These are phyloP conservation scores for Cryptus viduatorius DNA, from an alignment of 2,888 invertebrate species.

Conservation along the genomic window DNA sequence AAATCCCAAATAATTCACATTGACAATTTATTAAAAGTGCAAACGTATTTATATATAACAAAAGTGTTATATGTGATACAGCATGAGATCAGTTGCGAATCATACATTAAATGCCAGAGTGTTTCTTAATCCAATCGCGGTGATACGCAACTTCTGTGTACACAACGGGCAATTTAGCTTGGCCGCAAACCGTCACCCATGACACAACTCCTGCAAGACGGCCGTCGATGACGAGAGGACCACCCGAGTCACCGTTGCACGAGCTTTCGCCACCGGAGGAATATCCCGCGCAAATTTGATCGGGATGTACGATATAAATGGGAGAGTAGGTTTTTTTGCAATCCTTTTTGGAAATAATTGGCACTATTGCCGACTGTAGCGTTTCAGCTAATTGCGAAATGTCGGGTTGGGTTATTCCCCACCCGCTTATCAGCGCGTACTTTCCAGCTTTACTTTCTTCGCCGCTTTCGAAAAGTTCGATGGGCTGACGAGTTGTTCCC, in stretches of 20 bases:
- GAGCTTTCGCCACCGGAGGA: constrained; percentile 86
- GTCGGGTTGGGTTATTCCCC: constrained; percentile 67
- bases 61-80: too few species aligned
- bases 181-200: constrained; percentile 87
- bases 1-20: too few species aligned
- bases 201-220: constrained; percentile 78
- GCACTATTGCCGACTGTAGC: constrained; percentile 86
- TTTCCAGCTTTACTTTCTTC: constrained; percentile 56
- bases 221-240: constrained; percentile 74
- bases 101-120: too few species aligned
- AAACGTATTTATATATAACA: too few species aligned
- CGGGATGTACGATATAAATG: constrained; percentile 72
- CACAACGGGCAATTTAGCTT: constrained; percentile 84
- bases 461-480: constrained; percentile 84
- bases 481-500: constrained; percentile 84
- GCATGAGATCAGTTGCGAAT: too few species aligned
- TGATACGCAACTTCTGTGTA: constrained; percentile 86
- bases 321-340: constrained; percentile 85
- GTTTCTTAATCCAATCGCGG: constrained; percentile 81
- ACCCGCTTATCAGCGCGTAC: constrained; percentile 73
- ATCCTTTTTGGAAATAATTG: constrained; percentile 85
- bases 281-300: constrained; percentile 87
- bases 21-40: not conserved
- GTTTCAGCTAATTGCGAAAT: constrained; percentile 49
- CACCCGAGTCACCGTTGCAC: constrained; percentile 80